Evolutionary conservation across 2,113 vertebrate species (phyloP).

Genomic region (Scortum barcoo): DNA sequence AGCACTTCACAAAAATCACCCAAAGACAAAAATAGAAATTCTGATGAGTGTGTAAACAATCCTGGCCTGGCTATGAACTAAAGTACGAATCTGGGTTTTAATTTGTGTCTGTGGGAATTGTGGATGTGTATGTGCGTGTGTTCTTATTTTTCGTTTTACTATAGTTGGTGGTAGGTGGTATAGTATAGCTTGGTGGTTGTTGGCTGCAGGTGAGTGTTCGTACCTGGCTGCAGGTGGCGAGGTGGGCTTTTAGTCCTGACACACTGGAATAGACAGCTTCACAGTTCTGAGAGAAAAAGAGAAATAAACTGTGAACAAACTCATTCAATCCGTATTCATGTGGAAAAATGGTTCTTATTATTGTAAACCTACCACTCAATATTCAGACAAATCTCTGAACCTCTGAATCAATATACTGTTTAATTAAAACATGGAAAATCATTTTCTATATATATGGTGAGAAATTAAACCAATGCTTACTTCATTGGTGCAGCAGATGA

Average conservation of each 20-base stretch:
- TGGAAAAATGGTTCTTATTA: neutral
- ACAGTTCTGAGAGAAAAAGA: constrained; percentile 88
- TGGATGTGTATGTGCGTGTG: neutral
- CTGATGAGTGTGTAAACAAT: neutral
- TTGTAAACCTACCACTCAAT: neutral
- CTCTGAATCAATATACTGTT: neutral
- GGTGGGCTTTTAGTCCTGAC: constrained; percentile 96
- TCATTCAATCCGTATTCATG: neutral
- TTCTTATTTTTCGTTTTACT: neutral
- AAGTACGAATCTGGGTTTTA: neutral
- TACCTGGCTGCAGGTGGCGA: constrained; percentile 98
- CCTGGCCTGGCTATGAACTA: neutral
- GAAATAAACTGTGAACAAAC: constrained; percentile 32
- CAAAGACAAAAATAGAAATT: neutral
- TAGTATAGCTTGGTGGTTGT: too few relatives aligned
- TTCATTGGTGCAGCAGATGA: constrained; percentile 94
- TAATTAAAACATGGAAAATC: neutral
- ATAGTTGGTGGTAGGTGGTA: too few relatives aligned
- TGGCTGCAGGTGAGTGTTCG: constrained; percentile 18
- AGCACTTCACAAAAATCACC: neutral
- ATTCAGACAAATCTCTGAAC: neutral
- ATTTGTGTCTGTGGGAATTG: neutral
- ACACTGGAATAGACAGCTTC: constrained; percentile 98
- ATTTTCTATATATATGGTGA: neutral
- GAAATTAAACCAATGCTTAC: constrained; percentile 81